A percentile compares a stretch with the other conserved stretches of the same genome.
Evolutionary conservation across 2,797 vertebrate species (phyloP).

Genomic region (Pangasius djambal): DNA sequence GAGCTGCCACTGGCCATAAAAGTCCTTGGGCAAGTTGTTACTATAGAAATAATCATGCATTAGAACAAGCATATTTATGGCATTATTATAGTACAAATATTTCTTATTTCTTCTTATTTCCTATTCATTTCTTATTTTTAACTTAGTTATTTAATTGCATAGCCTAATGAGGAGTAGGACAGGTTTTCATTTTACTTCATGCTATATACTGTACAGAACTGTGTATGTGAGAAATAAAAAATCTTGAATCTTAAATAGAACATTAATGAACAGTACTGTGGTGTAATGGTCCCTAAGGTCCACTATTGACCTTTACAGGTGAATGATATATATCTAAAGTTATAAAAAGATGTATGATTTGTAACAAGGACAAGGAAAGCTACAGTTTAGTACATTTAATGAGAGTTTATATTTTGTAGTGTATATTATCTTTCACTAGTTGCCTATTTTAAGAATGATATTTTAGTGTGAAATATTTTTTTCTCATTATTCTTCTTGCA

Average conservation of each 20-base stretch:
- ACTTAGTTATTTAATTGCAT: too few species aligned
- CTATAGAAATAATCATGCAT: slow-evolving; percentile 1
- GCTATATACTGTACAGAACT: too few species aligned
- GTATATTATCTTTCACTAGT: neutral
- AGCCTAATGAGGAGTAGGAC: too few species aligned
- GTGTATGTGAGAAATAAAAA: too few species aligned
- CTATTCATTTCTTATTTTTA: too few species aligned
- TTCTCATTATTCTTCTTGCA: neutral
- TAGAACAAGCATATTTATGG: neutral
- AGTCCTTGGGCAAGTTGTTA: neutral
- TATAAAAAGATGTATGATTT: neutral
- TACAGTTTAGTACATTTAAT: neutral
- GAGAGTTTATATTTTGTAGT: neutral
- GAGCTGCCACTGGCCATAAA: neutral
- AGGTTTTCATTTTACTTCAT: too few species aligned
- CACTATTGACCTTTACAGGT: neutral
- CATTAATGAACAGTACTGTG: neutral
- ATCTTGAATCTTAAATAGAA: neutral
- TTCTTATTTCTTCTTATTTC: too few species aligned
- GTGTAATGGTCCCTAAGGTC: neutral
- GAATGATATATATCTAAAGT: neutral
- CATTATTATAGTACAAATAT: too few species aligned
- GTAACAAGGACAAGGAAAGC: neutral
- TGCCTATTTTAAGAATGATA: neutral
- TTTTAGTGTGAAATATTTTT: neutral